Percentiles rank a stretch among this genome's conserved stretches.
Conservation (phyloP, 2,888 invertebrate species). For the Chouioia cunea region DNA sequence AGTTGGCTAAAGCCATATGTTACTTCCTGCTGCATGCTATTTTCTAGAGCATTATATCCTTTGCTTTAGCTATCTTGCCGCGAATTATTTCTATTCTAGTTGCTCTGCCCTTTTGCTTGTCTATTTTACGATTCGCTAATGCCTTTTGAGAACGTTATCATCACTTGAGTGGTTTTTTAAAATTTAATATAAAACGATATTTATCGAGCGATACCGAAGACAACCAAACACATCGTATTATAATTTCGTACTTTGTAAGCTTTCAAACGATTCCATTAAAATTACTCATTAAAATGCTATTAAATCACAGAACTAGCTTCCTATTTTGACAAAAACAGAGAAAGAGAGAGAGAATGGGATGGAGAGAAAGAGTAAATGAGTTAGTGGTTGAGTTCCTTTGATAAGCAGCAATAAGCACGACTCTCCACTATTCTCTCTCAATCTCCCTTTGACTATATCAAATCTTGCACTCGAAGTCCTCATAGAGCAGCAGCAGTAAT, state of each 20-base stretch:
- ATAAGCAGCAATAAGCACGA: not conserved
- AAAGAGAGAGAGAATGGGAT: no score
- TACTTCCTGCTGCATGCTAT: slow-evolving; percentile 38
- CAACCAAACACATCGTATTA: slow-evolving; percentile 6
- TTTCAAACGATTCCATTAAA: no score
- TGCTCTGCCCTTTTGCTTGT: slow-evolving; percentile 15
- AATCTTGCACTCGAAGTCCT: slow-evolving; percentile 25
- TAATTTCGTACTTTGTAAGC: not conserved
- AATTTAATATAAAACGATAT: slow-evolving; percentile 5
- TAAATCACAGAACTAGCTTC: not conserved
- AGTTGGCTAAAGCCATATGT: slow-evolving; percentile 33
- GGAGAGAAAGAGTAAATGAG: not conserved
- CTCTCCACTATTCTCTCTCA: not conserved
- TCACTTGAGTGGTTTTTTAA: not conserved
- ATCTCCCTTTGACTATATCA: not conserved
- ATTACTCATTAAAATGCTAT: no score
- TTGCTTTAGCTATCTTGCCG: slow-evolving; percentile 25
- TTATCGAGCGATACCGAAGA: not conserved
- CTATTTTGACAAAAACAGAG: not conserved
- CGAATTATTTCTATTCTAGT: slow-evolving; percentile 38
- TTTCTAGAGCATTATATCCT: slow-evolving; percentile 39
- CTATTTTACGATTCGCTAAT: not conserved
- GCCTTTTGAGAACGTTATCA: not conserved
- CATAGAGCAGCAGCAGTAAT: slow-evolving; percentile 3
- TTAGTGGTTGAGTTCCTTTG: not conserved